These are phyloP conservation scores for Aproaerema taeniolella DNA, from an alignment of 2,888 invertebrate genomes.

Conservation along the genomic window DNA sequence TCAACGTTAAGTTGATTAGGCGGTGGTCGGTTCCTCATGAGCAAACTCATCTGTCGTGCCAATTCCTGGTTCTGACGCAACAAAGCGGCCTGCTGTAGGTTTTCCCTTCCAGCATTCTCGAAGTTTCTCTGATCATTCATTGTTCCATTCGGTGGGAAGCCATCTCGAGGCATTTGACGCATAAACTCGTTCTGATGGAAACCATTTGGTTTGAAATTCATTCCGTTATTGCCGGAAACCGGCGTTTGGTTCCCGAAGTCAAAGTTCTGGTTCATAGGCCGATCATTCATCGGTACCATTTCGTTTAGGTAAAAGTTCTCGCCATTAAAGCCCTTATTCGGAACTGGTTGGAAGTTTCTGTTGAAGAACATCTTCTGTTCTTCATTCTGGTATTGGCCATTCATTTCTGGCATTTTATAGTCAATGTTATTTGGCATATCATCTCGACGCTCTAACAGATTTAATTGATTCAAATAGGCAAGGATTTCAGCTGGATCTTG, in stretches of 20 bases:
- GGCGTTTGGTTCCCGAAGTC: slow-evolving; percentile 50
- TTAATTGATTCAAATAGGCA: slow-evolving; percentile 54
- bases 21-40: slow-evolving; percentile 62
- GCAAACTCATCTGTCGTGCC: slow-evolving; percentile 59
- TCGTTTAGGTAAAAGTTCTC: slow-evolving; percentile 49
- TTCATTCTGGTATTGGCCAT: slow-evolving; percentile 51
- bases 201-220: slow-evolving; percentile 57
- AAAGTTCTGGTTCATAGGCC: slow-evolving; percentile 48
- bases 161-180: slow-evolving; percentile 46
- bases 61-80: slow-evolving; percentile 62
- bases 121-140: slow-evolving; percentile 48
- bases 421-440: slow-evolving; percentile 48
- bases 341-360: slow-evolving; percentile 48
- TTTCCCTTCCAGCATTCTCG: slow-evolving; percentile 42
- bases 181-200: slow-evolving; percentile 57
- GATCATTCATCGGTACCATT: slow-evolving; percentile 49
- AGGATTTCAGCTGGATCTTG: slow-evolving; percentile 53
- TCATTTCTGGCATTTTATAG: slow-evolving; percentile 55
- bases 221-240: slow-evolving; percentile 34
- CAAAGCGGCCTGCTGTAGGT: slow-evolving; percentile 49
- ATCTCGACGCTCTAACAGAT: slow-evolving; percentile 45
- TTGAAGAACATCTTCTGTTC: slow-evolving; percentile 54
- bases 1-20: slow-evolving; percentile 64
- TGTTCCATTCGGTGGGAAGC: slow-evolving; percentile 39
- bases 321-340: slow-evolving; percentile 46